Evolutionary conservation across 2,113 vertebrate species (phyloP).

Genomic region (Candoia aspera): DNA sequence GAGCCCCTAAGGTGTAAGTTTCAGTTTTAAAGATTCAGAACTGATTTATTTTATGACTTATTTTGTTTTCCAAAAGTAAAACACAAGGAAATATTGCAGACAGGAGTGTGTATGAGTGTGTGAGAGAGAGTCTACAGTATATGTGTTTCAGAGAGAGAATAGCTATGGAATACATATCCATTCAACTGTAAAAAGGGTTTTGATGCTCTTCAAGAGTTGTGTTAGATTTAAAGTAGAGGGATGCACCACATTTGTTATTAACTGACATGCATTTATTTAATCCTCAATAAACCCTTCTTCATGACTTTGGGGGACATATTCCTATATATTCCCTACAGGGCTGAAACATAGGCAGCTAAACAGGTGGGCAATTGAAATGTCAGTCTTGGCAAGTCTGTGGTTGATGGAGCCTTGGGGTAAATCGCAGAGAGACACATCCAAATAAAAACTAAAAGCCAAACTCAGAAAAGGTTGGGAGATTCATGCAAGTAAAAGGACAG

Average conservation of each 20-base stretch:
- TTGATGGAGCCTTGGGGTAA: not conserved
- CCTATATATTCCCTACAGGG: not conserved
- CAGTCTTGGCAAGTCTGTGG: not conserved
- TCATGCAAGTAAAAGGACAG: too few relatives aligned
- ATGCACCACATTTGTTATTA: not conserved
- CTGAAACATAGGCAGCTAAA: not conserved
- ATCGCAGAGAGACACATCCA: not conserved
- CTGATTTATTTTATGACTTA: not conserved
- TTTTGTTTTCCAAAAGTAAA: slow-evolving; percentile 7
- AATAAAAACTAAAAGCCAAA: not conserved
- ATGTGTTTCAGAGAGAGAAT: not conserved
- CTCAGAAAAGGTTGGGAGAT: not conserved
- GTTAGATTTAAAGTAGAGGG: not conserved
- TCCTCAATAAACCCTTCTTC: not conserved
- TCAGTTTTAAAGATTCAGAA: slow-evolving; percentile 2
- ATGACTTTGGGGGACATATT: not conserved
- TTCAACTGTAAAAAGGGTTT: not conserved
- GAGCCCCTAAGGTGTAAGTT: not conserved
- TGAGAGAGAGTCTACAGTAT: too few relatives aligned
- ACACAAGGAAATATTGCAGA: not conserved
- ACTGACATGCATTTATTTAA: not conserved
- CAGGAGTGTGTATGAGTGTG: not conserved
- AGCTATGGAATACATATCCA: not conserved
- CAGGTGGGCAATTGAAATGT: not conserved
- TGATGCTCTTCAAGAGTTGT: not conserved